These are phyloP conservation scores for Megalops atlanticus DNA, from an alignment of 2,113 vertebrate genomes.

Conservation along the genomic window DNA sequence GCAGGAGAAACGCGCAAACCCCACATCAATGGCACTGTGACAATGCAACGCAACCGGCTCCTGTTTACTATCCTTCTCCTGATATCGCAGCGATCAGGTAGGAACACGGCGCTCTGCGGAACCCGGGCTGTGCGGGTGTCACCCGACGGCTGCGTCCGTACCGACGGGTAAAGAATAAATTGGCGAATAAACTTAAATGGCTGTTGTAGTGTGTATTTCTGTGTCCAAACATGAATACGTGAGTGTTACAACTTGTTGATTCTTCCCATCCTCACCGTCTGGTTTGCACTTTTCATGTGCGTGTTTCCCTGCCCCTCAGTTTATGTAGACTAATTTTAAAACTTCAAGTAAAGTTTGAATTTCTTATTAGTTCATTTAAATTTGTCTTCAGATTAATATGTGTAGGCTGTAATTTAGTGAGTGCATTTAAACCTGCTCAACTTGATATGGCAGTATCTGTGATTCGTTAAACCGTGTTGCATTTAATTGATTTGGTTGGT, in stretches of 20 bases:
- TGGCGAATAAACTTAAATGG: background rate
- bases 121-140: background rate
- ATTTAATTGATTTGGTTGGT: no score
- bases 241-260: background rate
- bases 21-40: constrained; percentile 71
- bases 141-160: background rate
- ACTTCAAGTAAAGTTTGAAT: background rate
- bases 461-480: background rate
- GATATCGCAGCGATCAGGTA: constrained; percentile 67
- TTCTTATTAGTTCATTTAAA: background rate
- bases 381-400: no score
- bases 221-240: no score
- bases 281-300: background rate
- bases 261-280: background rate
- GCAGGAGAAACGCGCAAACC: constrained; percentile 43
- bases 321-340: no score
- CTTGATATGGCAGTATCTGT: background rate
- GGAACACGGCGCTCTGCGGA: constrained; percentile 21
- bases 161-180: background rate
- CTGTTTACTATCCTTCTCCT: constrained; percentile 67
- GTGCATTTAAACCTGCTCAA: background rate
- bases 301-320: background rate
- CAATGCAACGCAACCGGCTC: constrained; percentile 74
- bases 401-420: no score
- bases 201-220: background rate